Base-by-base conservation (phyloP, 2,888 invertebrate genomes). In the Tachystola acroxantha region DNA sequence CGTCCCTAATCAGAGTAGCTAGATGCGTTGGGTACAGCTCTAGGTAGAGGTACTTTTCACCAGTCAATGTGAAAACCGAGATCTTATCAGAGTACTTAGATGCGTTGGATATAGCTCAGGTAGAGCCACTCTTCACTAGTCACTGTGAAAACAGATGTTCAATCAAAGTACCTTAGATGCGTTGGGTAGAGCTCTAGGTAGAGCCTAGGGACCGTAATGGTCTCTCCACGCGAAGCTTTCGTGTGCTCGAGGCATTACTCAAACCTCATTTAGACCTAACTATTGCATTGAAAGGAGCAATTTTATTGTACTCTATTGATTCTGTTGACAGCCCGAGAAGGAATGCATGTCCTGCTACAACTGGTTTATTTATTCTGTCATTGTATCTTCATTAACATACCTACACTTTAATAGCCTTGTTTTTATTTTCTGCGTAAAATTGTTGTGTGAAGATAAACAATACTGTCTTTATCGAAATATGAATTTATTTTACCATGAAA, bases 291-390 rank as follows among this genome's bases (percentile, higher is more conserved):
- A 78, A 76, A 71, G 77, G 68, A 73, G 66, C 70, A 64, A 79
- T 81, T 81, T 84, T 84, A 84, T 81, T 79, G 79, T 81, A 69
- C 67, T 73, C 72, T 82, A 84, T 85, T 85, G 85, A 82, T 79
- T 82, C 75, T 67, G 64, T 65, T 76, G 80, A 80, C 79, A 75
- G 67, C 53, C 53, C 45, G 46, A 63, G 57, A 53, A 61, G 64
- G 66, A 64, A 72, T 71, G 69, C 59, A 60, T 57, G 59, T 69
- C 66, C 61, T 64, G 64, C 45, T 57, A 55, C 53, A 64, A 67
- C 68, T 60, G 59, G 64, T 71, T 70, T 69, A 69, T 77, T 69
- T 69, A 58, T 70, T 69, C 57, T 63, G 62, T 64, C 67, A 64
- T 60, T 63, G 56, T 49, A 53, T 50, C 63, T 69, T 40, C 34